A percentile compares a stretch with the other conserved stretches of the same genome.
phyloP scores from a whole-genome alignment of 2,113 vertebrate genomes.

The Python bivittatus region DNA sequence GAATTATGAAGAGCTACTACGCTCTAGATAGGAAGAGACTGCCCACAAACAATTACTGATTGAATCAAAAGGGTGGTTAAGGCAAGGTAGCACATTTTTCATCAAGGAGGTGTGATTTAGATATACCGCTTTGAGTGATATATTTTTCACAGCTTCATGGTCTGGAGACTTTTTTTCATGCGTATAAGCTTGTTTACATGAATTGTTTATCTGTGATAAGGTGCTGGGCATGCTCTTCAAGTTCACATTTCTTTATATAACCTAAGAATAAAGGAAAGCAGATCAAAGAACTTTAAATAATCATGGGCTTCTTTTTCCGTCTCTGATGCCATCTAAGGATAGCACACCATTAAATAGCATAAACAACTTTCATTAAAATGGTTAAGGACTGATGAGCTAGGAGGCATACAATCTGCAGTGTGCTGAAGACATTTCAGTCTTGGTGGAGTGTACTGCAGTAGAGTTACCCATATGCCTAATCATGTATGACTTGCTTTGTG shows the following conservation, averaged over 20 bases:
- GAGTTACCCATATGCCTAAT: neutral
- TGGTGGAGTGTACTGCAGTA: neutral
- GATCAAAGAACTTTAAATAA: neutral
- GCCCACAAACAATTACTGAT: neutral
- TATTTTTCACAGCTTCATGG: constrained; percentile 12
- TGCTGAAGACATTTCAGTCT: neutral
- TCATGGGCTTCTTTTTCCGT: neutral
- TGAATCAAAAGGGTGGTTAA: neutral
- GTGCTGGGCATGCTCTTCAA: neutral
- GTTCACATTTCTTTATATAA: constrained; percentile 6
- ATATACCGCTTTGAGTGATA: neutral
- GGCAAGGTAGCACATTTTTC: neutral
- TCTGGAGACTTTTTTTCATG: constrained; percentile 17
- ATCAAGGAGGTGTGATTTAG: neutral
- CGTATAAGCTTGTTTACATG: constrained; percentile 14
- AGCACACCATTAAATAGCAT: neutral
- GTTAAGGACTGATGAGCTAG: no score
- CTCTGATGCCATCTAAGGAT: neutral
- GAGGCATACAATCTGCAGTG: neutral
- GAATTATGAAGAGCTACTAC: neutral
- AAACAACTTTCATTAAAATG: neutral
- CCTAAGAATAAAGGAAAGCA: neutral
- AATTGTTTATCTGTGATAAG: neutral
- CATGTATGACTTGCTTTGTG: neutral
- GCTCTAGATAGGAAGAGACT: neutral